Evolutionary conservation across 2,113 vertebrate species (phyloP).

Genomic region (Dromiciops gliroides): DNA sequence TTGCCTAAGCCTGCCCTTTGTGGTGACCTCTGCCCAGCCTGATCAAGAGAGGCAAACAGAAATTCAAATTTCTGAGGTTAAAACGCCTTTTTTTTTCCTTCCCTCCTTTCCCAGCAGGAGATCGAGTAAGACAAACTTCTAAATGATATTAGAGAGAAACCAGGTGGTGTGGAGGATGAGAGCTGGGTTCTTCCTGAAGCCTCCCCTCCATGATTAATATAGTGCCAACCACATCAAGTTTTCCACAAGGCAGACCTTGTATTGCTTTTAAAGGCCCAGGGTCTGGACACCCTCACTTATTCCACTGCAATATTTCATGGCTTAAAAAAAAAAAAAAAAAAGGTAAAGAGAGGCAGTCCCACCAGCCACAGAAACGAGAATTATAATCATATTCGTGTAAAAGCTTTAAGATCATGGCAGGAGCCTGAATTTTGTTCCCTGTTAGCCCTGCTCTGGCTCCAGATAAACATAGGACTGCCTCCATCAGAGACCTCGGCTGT

Average conservation of each 20-base stretch:
- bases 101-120: not conserved
- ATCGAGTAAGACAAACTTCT: constrained; percentile 75
- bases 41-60: constrained; percentile 66
- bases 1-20: constrained; percentile 78
- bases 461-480: not conserved
- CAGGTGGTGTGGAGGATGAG: constrained; percentile 54
- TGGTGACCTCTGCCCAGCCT: constrained; percentile 75
- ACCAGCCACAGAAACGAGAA: constrained; percentile 56
- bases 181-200: constrained; percentile 12
- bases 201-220: constrained; percentile 61
- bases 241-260: constrained; percentile 44
- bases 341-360: constrained; percentile 47
- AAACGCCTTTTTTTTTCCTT: constrained; percentile 75
- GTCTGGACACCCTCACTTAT: constrained; percentile 13
- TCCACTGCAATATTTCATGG: constrained; percentile 54
- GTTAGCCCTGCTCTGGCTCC: constrained; percentile 24
- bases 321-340: constrained; percentile 41
- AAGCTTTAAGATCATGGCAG: constrained; percentile 5
- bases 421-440: not conserved
- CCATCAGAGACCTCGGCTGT: not conserved
- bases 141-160: constrained; percentile 61
- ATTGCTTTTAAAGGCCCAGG: constrained; percentile 64
- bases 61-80: constrained; percentile 77
- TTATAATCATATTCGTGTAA: constrained; percentile 12
- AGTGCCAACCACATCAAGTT: constrained; percentile 49